These are phyloP conservation scores for Eretmochelys imbricata DNA, from an alignment of 2,113 vertebrate species.

Conservation along the genomic window DNA sequence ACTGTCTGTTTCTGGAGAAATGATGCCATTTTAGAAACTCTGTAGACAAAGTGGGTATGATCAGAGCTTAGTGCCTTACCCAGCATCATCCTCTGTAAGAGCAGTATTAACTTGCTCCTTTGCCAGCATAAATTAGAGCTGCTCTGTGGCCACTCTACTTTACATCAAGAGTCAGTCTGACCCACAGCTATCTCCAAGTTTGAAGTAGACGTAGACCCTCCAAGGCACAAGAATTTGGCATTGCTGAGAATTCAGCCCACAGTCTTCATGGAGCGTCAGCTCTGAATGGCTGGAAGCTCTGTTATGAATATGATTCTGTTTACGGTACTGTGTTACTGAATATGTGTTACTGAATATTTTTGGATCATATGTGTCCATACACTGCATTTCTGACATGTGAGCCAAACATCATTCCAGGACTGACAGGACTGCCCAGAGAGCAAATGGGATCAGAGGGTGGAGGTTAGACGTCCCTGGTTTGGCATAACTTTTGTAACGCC, in stretches of 20 bases:
- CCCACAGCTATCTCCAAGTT: not conserved
- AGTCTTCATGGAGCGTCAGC: not conserved
- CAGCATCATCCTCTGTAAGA: not conserved
- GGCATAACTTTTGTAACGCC: not conserved
- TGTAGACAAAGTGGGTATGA: not conserved
- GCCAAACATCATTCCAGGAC: not conserved
- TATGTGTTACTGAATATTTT: not conserved
- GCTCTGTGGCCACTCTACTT: not conserved
- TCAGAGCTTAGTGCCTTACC: not conserved
- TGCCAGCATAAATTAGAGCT: not conserved
- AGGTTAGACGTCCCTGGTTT: not conserved
- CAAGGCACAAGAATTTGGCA: not conserved
- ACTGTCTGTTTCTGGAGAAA: not conserved
- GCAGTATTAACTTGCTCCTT: not conserved
- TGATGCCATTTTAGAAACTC: not conserved
- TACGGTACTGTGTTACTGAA: rapidly evolving
- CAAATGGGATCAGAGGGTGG: not conserved
- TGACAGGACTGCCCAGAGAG: not conserved
- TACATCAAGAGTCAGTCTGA: not conserved
- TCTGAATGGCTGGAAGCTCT: not conserved
- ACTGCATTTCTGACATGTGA: not conserved
- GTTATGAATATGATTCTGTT: not conserved
- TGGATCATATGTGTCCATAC: not conserved
- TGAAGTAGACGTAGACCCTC: not conserved
- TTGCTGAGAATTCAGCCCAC: not conserved